These are phyloP conservation scores for Sarcophaga caerulescens DNA, from an alignment of 2,888 invertebrate genomes.

Conservation along the genomic window DNA sequence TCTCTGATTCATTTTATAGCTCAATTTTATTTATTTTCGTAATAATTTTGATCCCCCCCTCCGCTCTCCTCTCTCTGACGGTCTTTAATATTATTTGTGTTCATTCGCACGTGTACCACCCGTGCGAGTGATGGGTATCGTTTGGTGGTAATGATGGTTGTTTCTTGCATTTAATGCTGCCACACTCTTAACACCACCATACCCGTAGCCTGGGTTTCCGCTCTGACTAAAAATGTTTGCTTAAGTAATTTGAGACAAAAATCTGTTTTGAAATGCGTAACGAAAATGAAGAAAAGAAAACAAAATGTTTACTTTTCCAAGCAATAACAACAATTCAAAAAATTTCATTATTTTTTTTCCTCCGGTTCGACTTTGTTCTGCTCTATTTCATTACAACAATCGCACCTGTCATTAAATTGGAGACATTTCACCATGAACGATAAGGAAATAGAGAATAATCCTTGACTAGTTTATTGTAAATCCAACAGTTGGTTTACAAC, in stretches of 20 bases:
- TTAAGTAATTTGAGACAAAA: constrained; percentile 60
- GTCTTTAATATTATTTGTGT: constrained; percentile 31
- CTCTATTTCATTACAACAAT: constrained; percentile 17
- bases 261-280: constrained; percentile 58
- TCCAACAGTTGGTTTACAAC: too few species aligned
- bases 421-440: neutral
- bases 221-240: constrained; percentile 19
- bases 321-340: constrained; percentile 12
- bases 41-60: neutral
- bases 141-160: neutral
- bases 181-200: too few species aligned
- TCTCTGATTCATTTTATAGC: constrained; percentile 10
- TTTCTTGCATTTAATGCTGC: too few species aligned
- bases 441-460: too few species aligned
- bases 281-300: too few species aligned
- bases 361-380: neutral
- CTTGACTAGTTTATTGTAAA: too few species aligned
- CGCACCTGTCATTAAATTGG: neutral
- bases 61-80: neutral
- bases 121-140: neutral
- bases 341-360: neutral
- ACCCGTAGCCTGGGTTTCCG: too few species aligned
- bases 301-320: constrained; percentile 30
- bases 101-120: neutral
- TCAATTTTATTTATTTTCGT: constrained; percentile 26